These are phyloP conservation scores for Latrodectus elegans DNA, from an alignment of 2,888 invertebrate genomes.

Conservation along the genomic window DNA sequence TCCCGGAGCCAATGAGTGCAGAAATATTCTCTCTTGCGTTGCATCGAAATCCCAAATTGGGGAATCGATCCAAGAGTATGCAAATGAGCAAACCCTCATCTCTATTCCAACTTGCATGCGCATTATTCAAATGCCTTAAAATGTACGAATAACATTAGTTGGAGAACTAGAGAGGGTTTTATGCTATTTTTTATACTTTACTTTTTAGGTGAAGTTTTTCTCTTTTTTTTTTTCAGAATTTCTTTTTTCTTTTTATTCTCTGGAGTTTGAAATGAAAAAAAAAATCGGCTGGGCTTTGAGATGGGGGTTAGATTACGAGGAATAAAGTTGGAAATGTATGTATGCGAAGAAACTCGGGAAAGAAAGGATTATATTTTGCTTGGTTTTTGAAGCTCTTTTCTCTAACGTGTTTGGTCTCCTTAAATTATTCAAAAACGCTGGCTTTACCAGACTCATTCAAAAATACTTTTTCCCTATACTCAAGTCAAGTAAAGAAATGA, in stretches of 20 bases:
- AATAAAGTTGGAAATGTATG: neutral
- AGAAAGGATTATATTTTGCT: neutral
- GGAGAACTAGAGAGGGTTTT: constrained; percentile 21
- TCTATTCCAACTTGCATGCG: constrained; percentile 32
- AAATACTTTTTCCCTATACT: no score
- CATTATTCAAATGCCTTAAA: constrained; percentile 60
- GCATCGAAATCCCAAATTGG: constrained; percentile 40
- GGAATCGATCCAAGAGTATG: constrained; percentile 41
- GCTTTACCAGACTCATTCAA: no score
- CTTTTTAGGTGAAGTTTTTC: neutral
- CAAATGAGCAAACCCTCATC: constrained; percentile 51
- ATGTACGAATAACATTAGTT: constrained; percentile 60
- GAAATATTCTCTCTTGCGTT: constrained; percentile 19
- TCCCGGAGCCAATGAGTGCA: constrained; percentile 39
- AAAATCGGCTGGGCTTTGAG: neutral
- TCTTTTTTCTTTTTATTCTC: neutral
- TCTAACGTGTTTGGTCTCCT: neutral
- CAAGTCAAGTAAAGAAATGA: no score
- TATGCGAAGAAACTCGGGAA: neutral
- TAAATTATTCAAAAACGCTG: neutral
- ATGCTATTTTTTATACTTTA: neutral
- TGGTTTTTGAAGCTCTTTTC: neutral
- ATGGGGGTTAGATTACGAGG: constrained; percentile 1
- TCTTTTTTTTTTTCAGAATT: neutral
- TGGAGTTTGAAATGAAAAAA: neutral